phyloP scores from a whole-genome alignment of 2,113 vertebrate genomes.

The Leptosomus discolor region DNA sequence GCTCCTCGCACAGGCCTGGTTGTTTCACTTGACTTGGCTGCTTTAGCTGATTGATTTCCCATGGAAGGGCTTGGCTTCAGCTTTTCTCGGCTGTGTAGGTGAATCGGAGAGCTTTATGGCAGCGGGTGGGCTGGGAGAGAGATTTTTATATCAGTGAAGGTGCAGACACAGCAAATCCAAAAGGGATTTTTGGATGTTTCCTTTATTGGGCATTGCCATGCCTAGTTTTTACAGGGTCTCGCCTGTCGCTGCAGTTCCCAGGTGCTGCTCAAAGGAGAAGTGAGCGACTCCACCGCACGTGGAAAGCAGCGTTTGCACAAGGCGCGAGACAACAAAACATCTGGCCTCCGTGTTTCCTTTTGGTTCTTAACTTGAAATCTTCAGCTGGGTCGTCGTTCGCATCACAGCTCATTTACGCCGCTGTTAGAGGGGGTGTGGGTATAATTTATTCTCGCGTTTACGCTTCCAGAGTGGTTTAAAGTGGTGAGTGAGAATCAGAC shows the following conservation, averaged over 20 bases:
- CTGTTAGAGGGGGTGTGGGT: not conserved
- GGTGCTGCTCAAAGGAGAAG: not conserved
- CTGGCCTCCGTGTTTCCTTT: not conserved
- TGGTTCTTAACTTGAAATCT: not conserved
- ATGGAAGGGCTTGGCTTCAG: not conserved
- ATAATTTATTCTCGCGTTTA: not conserved
- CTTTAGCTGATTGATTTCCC: not conserved
- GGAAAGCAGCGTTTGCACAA: not conserved
- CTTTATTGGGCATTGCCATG: not conserved
- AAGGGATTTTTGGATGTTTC: not conserved
- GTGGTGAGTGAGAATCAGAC: not conserved
- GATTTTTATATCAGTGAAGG: not conserved
- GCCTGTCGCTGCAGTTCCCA: accelerated
- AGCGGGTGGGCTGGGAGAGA: not conserved
- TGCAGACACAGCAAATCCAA: not conserved
- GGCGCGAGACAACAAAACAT: not conserved
- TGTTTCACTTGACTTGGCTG: not conserved
- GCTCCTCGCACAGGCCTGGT: accelerated
- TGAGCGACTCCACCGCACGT: not conserved
- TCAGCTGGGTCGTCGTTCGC: not conserved
- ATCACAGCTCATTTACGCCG: not conserved
- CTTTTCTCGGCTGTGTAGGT: not conserved
- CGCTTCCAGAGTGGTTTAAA: not conserved
- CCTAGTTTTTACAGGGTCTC: not conserved
- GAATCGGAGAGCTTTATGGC: not conserved